These are phyloP conservation scores for Hydraecia micacea DNA, from an alignment of 2,888 invertebrate species.

Conservation along the genomic window DNA sequence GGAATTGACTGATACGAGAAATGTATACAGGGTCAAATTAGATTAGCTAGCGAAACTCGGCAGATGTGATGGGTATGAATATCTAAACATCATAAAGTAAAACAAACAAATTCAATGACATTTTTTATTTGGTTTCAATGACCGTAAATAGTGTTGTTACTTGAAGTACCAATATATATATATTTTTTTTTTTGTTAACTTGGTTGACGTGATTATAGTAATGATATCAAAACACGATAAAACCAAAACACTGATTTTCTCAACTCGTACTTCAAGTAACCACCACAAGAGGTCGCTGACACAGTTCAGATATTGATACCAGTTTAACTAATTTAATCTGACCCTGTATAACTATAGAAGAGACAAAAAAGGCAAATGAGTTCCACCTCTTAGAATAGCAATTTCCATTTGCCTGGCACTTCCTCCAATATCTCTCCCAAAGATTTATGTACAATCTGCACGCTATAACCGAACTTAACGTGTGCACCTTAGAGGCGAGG, in stretches of 20 bases:
- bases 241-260: neutral
- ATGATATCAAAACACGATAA: neutral
- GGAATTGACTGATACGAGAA: neutral
- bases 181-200: neutral
- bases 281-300: neutral
- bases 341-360: neutral
- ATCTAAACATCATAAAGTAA: no score
- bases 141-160: neutral
- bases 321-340: neutral
- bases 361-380: constrained; percentile 35
- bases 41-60: no score
- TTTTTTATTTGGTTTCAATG: neutral
- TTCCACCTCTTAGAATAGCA: constrained; percentile 37
- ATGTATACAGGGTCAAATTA: no score
- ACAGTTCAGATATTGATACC: neutral
- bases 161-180: neutral
- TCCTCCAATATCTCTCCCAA: constrained; percentile 46
- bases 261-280: neutral
- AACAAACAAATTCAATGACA: neutral
- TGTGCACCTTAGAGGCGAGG: constrained; percentile 57
- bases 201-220: neutral
- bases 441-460: constrained; percentile 63
- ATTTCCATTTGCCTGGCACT: constrained; percentile 37
- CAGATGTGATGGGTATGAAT: no score
- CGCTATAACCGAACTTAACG: constrained; percentile 54